Evolutionary conservation across 2,113 vertebrate genomes (phyloP), one percentile per base, ranked within the genome.

Genomic region (Philantomba maxwellii): DNA sequence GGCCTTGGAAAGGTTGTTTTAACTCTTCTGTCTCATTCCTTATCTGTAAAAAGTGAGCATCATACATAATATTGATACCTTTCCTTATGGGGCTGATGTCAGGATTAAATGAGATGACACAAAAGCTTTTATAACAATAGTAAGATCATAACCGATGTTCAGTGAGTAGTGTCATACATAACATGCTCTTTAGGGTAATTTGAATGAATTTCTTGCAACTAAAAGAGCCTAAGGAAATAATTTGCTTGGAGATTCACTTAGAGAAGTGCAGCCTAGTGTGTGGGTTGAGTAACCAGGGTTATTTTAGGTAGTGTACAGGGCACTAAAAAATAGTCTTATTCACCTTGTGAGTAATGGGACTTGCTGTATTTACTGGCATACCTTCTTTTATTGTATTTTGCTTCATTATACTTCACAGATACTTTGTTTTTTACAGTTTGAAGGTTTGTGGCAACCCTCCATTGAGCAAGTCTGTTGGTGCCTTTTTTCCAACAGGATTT

Each of bases 161-260:
- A 80, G 1, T 26, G 43, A 87, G 25, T 84, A 57, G 30, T 15
- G 26, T 70, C 23, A 30, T 21, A 64, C 19, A 25, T 78, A 47
- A 57, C 45, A 45, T 87, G 43, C 43, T 77, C 4, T 77, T 92
- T 87, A 57, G 70, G 43, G 12, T 84, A 25, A 93, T 95, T 84
- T 58, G 45, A 57, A 53, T 70, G 43, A 77, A 66, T 92, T 91
- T 90, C 80, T 95, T 58, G 49, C 23, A 89, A 47, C 17, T 58
- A 9, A 94, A 78, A 90, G 15, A 70, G 58, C 51, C 60, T 89
- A 77, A 64, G 57, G 28, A 92, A 80, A 87, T 91, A 45, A 75
- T 80, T 91, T 95, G 60, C 66, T 80, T 94, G 17, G 21, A 78
- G 8, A 81, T 88, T 96, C 26, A 89, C 60, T 93, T 64, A 89